Conservation (phyloP, 2,113 vertebrate genomes). For the Ptilonorhynchus violaceus region DNA sequence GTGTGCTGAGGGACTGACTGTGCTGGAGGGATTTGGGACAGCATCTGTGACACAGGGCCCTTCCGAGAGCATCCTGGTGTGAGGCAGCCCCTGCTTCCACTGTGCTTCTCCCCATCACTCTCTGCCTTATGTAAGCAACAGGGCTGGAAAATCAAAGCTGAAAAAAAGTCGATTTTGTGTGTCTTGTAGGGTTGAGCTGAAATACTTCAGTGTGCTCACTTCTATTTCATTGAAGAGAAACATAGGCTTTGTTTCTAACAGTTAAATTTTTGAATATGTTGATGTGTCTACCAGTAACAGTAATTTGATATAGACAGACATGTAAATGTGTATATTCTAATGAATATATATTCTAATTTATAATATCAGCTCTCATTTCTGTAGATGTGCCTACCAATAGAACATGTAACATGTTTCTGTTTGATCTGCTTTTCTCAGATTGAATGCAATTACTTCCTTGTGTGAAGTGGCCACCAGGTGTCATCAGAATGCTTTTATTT, state of each 20-base stretch:
- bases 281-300: neutral
- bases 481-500: slow-evolving; percentile 77
- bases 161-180: neutral
- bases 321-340: neutral
- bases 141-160: neutral
- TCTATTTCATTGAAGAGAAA: neutral
- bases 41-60: neutral
- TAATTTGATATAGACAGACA: neutral
- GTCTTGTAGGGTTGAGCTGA: neutral
- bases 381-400: neutral
- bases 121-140: neutral
- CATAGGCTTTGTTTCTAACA: neutral
- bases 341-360: neutral
- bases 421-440: neutral
- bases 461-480: slow-evolving; percentile 78
- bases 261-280: neutral
- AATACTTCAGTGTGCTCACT: neutral
- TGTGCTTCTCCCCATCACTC: accelerated
- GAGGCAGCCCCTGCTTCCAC: neutral
- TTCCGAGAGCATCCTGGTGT: neutral
- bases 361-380: neutral
- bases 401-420: neutral
- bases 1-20: neutral
- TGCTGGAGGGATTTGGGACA: neutral
- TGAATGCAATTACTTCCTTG: neutral